Evolutionary conservation across 2,113 vertebrate species (phyloP).

Genomic region (Pseudonaja textilis): DNA sequence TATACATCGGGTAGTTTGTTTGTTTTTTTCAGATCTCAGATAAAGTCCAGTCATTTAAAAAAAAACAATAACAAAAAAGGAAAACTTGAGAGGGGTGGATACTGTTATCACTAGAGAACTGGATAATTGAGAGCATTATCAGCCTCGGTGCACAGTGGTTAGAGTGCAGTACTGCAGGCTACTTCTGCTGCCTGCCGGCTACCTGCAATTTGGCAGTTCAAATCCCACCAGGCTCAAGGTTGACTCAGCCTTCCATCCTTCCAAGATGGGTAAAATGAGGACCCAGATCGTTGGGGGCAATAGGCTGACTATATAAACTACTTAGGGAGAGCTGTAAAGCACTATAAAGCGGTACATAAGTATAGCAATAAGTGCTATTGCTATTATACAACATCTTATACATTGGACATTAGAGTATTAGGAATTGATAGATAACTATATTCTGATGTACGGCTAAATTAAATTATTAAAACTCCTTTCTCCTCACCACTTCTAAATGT

Average conservation of each 20-base stretch:
- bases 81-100: not conserved
- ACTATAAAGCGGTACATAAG: too few relatives aligned
- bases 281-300: too few relatives aligned
- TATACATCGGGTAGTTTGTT: not conserved
- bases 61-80: not conserved
- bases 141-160: too few relatives aligned
- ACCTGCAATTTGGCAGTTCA: too few relatives aligned
- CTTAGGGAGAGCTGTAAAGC: too few relatives aligned
- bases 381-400: constrained; percentile 53
- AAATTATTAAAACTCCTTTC: constrained; percentile 61
- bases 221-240: too few relatives aligned
- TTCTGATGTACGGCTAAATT: constrained; percentile 61
- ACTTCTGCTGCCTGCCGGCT: too few relatives aligned
- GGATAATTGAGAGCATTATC: not conserved
- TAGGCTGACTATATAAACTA: too few relatives aligned
- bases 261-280: too few relatives aligned
- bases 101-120: not conserved
- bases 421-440: constrained; percentile 56
- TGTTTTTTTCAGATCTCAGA: not conserved
- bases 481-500: constrained; percentile 50
- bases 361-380: too few relatives aligned
- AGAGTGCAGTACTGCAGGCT: too few relatives aligned
- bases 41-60: not conserved
- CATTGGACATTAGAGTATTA: constrained; percentile 66
- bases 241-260: too few relatives aligned